Evolutionary conservation across 2,113 vertebrate species (phyloP), one percentile per base, ranked within the genome.

Genomic region (Jacana jacana): DNA sequence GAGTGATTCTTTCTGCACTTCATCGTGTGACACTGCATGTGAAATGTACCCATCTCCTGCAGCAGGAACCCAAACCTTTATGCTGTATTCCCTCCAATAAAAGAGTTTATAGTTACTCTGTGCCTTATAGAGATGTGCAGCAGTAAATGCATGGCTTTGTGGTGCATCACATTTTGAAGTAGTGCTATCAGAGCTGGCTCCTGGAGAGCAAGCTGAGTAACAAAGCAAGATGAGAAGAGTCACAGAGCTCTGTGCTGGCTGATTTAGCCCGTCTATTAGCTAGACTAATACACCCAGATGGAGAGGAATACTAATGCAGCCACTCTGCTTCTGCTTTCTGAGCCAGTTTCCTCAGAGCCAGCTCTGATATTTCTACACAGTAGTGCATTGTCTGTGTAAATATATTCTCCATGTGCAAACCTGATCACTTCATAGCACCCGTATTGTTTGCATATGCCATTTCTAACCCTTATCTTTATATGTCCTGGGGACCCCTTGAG

Each of bases 301-400:
- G 65, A 79, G 79, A 79, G 48, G 70, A 73, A 40, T 31, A 37
- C 61, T 51, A 49, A 37, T 57, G 57, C 48, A 79, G 48, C 71
- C 69, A 39, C 69, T 75, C 40, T 73, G 55, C 72, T 86, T 63
- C 82, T 94, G 86, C 60, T 51, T 54, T 91, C 76, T 83, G 54
- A 93, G 82, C n/a, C 92, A 83, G 68, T 57, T 63, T 69, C 51
- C 73, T 65, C 82, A 75, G 82, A 93, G 91, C 55, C 81, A 89
- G 72, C 69, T 86, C 83, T 40, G 91, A 1, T 81, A 44, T 81
- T 89, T 84, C 72, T 71, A 20, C 35, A 79, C 61, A 89, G 81
- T 31, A 79, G 61, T 0, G 2, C 70, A 79, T 46, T 72, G 46
- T 84, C 76, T 78, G 27, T 66, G 52, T 89, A 83, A 91, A 61